These are phyloP conservation scores for Sterrhoptilus dennistouni DNA, from an alignment of 2,113 vertebrate species.

Conservation along the genomic window DNA sequence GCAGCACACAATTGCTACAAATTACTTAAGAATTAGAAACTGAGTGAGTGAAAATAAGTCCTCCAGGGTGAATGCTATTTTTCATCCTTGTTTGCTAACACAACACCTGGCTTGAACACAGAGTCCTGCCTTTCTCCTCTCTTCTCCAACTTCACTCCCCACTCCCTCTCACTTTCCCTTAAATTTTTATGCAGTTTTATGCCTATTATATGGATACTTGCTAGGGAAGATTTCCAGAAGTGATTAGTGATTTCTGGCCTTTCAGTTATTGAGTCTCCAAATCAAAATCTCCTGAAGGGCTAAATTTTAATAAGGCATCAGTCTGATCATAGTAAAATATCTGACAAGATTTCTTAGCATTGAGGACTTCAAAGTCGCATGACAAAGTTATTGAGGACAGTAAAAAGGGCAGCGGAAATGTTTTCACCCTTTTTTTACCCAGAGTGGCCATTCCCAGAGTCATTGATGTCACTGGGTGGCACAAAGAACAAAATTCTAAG, in stretches of 20 bases:
- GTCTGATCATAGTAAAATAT: not conserved
- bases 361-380: not conserved
- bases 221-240: not conserved
- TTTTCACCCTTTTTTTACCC: not conserved
- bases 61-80: not conserved
- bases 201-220: not conserved
- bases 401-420: not conserved
- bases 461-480: not conserved
- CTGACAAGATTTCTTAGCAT: not conserved
- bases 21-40: not conserved
- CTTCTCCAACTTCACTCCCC: not conserved
- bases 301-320: not conserved
- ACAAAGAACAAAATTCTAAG: not conserved
- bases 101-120: not conserved
- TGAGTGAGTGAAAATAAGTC: not conserved
- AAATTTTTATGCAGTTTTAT: not conserved
- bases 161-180: not conserved
- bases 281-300: not conserved
- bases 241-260: not conserved
- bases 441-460: not conserved
- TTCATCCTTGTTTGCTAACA: not conserved
- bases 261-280: not conserved
- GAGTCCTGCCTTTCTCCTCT: not conserved
- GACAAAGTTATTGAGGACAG: not conserved
- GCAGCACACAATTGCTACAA: not conserved